Conservation (phyloP, 2,113 vertebrate genomes). For the Erythrocercus mccallii region DNA sequence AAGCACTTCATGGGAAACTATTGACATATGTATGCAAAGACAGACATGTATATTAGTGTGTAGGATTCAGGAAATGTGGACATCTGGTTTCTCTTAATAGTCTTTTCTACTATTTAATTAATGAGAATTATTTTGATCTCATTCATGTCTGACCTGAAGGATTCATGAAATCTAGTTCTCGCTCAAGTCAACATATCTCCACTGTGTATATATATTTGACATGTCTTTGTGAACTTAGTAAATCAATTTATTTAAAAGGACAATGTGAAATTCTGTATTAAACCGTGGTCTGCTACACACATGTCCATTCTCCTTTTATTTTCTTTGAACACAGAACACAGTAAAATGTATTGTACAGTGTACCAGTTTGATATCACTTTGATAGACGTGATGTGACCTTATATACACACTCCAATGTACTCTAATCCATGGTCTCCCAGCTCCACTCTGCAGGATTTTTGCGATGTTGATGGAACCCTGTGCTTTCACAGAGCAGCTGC, state of each 20-base stretch:
- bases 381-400: conserved; percentile 78
- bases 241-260: conserved; percentile 60
- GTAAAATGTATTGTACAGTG: conserved; percentile 70
- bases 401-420: conserved; percentile 70
- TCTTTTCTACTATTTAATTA: conserved; percentile 4
- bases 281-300: conserved; percentile 66
- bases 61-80: background rate
- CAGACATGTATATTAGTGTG: background rate
- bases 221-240: background rate
- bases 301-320: conserved; percentile 68
- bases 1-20: background rate
- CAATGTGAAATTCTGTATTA: conserved; percentile 58
- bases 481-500: conserved; percentile 77
- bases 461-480: conserved; percentile 80
- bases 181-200: conserved; percentile 36
- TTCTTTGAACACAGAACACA: conserved; percentile 73
- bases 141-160: background rate
- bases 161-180: background rate
- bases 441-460: conserved; percentile 78
- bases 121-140: conserved; percentile 19
- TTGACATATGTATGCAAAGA: background rate
- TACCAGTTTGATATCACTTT: conserved; percentile 70
- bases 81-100: conserved; percentile 24
- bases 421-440: conserved; percentile 75
- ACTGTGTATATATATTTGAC: background rate